A percentile compares a stretch with the other conserved stretches of the same genome.
These are phyloP conservation scores for Phylloscopus collybita DNA, from an alignment of 2,797 vertebrate genomes.

Conservation along the genomic window DNA sequence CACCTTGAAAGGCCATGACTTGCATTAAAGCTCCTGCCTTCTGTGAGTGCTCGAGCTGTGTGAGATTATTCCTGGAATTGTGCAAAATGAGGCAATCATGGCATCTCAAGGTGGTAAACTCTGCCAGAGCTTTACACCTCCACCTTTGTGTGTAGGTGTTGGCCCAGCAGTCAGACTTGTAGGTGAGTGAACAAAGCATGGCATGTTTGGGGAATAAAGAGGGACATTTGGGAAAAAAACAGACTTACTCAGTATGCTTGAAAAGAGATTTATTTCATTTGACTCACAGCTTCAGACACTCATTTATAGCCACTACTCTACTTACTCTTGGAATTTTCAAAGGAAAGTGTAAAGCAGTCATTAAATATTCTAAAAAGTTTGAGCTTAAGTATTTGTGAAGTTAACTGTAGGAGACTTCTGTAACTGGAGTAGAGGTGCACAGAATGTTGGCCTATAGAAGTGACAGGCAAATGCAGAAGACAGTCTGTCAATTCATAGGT, in stretches of 20 bases:
- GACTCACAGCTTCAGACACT: background rate
- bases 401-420: background rate
- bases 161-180: background rate
- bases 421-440: conserved; percentile 22
- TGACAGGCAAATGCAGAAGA: conserved; percentile 77
- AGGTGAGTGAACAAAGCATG: background rate
- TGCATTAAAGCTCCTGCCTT: background rate
- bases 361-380: background rate
- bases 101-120: background rate
- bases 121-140: background rate
- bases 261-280: conserved; percentile 51
- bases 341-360: background rate
- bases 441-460: conserved; percentile 85
- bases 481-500: conserved; percentile 86
- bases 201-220: background rate
- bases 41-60: background rate
- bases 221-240: background rate
- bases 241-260: background rate
- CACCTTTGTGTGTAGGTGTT: background rate
- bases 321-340: background rate
- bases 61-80: background rate
- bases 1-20: background rate
- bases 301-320: background rate
- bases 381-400: background rate
- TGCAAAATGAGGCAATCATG: fast-evolving